Evolutionary conservation across 2,888 invertebrate genomes (phyloP).

Genomic region (Nycteola revayana): DNA sequence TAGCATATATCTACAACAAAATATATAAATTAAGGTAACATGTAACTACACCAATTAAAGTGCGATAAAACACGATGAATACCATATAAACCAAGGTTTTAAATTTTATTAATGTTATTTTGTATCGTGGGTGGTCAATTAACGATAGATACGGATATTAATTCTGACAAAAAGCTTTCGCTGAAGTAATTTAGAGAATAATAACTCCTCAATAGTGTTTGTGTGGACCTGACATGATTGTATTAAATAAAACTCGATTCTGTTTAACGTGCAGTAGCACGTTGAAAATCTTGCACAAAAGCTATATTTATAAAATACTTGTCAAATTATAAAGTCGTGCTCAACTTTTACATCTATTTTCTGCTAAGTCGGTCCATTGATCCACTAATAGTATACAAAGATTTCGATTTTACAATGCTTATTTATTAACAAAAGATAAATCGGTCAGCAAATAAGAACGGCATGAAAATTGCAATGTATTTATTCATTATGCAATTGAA

Average conservation of each 20-base stretch:
- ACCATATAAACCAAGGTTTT: constrained; percentile 3
- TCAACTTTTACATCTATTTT: neutral
- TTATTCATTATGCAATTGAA: no score
- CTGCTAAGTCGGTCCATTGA: no score
- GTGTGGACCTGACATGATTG: constrained; percentile 12
- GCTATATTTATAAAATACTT: constrained; percentile 2
- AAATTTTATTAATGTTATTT: constrained; percentile 9
- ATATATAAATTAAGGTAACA: constrained; percentile 39
- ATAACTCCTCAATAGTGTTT: constrained; percentile 11
- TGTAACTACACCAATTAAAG: no score
- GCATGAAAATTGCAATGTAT: no score
- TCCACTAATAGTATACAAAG: no score
- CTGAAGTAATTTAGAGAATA: constrained; percentile 17
- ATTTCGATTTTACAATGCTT: no score
- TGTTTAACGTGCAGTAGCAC: no score
- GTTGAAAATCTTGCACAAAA: constrained; percentile 4
- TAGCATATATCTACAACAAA: no score
- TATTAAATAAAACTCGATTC: no score
- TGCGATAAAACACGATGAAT: constrained; percentile 2
- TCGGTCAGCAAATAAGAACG: no score
- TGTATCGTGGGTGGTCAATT: constrained; percentile 22
- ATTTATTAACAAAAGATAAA: no score
- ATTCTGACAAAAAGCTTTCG: constrained; percentile 11
- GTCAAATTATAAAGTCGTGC: constrained; percentile 6
- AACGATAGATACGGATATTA: constrained; percentile 18